These are phyloP conservation scores for Chiroxiphia lanceolata DNA, from an alignment of 2,797 vertebrate genomes.

Conservation along the genomic window DNA sequence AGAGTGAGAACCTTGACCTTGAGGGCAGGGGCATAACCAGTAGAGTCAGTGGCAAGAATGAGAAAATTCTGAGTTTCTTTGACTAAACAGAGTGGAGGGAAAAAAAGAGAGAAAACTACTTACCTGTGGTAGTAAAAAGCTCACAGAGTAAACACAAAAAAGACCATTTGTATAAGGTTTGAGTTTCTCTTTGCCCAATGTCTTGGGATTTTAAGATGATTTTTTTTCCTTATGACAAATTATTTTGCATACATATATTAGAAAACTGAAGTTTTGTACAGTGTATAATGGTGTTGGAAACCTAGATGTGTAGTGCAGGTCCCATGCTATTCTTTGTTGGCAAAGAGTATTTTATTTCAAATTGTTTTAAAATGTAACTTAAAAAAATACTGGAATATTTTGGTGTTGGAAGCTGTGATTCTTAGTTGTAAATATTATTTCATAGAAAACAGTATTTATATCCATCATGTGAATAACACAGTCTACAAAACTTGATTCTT, in stretches of 20 bases:
- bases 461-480: background rate
- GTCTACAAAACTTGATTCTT: background rate
- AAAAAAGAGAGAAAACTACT: background rate
- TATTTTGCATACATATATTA: background rate
- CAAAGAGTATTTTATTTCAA: background rate
- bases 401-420: background rate
- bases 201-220: background rate
- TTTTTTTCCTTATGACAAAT: background rate
- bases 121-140: background rate
- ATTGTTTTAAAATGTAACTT: background rate
- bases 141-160: background rate
- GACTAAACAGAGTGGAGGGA: background rate
- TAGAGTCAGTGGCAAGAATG: background rate
- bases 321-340: background rate
- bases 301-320: background rate
- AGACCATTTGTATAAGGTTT: background rate
- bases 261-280: background rate
- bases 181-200: background rate
- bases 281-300: background rate
- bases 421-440: conserved; percentile 17
- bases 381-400: background rate
- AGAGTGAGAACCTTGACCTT: background rate
- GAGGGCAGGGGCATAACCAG: background rate
- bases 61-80: background rate
- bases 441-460: background rate